Conservation (phyloP, 1,140 invertebrate genomes). For the Phthorimaea operculella region DNA sequence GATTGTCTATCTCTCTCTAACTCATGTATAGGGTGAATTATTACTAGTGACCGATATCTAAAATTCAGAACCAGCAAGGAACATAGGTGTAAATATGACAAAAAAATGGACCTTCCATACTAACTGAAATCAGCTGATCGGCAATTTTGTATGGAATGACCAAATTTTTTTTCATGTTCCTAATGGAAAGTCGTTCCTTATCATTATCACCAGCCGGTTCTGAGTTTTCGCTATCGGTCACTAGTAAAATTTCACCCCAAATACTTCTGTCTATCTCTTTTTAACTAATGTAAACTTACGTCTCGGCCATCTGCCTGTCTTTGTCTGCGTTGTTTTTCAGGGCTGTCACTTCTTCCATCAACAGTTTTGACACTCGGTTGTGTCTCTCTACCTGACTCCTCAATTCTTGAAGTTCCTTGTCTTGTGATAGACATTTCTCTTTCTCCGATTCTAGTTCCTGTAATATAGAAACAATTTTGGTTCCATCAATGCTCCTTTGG, state of each 20-base stretch:
- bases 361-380: constrained; percentile 72
- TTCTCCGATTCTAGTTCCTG: constrained; percentile 71
- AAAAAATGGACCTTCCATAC: too few relatives aligned
- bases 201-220: too few relatives aligned
- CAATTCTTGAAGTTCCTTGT: constrained; percentile 68
- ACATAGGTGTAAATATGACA: too few relatives aligned
- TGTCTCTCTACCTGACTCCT: constrained; percentile 70
- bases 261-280: constrained; percentile 13
- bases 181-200: too few relatives aligned
- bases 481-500: too few relatives aligned
- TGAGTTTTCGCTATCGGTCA: not conserved
- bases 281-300: constrained; percentile 51
- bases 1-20: constrained; percentile 71
- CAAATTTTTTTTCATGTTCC: too few relatives aligned
- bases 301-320: constrained; percentile 70
- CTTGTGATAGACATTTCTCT: constrained; percentile 52
- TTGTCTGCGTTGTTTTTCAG: constrained; percentile 71
- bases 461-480: too few relatives aligned
- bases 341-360: constrained; percentile 72
- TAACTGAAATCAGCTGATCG: too few relatives aligned
- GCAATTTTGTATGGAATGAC: too few relatives aligned
- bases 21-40: too few relatives aligned
- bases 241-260: not conserved
- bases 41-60: too few relatives aligned
- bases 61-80: too few relatives aligned